Conservation (phyloP, 2,888 invertebrate species). For the Cephus pulcher region DNA sequence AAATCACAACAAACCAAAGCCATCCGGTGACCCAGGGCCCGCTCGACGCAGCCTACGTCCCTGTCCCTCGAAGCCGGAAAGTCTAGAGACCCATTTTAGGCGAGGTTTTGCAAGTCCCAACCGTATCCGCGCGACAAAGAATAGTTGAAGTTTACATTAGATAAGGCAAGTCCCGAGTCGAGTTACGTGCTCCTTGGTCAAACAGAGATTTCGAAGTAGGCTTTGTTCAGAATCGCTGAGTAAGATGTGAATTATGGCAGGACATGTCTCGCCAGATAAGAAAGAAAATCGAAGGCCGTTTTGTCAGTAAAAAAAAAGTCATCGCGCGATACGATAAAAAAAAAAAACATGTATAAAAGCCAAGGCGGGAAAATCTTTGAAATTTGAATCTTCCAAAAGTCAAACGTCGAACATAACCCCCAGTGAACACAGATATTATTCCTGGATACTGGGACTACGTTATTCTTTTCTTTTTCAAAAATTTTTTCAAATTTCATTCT, state of each 20-base stretch:
- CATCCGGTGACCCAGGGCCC: neutral
- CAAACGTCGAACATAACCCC: neutral
- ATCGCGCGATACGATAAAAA: neutral
- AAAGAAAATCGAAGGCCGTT: slow-evolving; percentile 37
- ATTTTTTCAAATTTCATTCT: neutral
- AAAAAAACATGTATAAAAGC: too few species aligned
- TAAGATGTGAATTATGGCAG: slow-evolving; percentile 45
- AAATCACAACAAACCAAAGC: neutral
- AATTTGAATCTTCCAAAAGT: neutral
- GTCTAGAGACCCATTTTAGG: slow-evolving; percentile 21
- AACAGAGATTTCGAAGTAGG: slow-evolving; percentile 43
- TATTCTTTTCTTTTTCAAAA: neutral
- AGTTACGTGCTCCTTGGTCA: slow-evolving; percentile 47
- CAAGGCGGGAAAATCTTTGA: neutral
- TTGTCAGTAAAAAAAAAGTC: neutral
- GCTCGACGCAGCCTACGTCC: slow-evolving; percentile 23
- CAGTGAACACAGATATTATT: neutral
- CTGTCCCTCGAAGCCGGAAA: slow-evolving; percentile 6
- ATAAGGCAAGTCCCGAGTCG: slow-evolving; percentile 42
- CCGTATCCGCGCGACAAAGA: slow-evolving; percentile 37
- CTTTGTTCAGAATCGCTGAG: slow-evolving; percentile 56
- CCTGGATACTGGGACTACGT: neutral
- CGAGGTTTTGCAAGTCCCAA: slow-evolving; percentile 17
- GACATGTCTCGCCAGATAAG: slow-evolving; percentile 28
- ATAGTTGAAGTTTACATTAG: slow-evolving; percentile 54